Base-by-base conservation (phyloP, 2,113 vertebrate genomes). In the Forbesichthys agassizii region DNA sequence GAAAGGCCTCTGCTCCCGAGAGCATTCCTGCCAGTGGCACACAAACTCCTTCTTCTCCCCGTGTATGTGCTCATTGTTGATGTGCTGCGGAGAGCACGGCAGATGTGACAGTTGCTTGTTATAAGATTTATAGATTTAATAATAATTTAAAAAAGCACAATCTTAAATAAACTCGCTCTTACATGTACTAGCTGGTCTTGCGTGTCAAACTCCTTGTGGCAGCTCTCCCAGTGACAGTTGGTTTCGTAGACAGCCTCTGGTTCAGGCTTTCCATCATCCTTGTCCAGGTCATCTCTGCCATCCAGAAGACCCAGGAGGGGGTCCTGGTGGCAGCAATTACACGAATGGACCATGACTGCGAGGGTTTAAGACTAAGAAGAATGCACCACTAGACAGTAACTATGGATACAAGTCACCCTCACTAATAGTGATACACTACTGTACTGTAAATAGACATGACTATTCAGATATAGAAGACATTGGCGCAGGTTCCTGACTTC, bases 41-140 rank as follows among this genome's bases (percentile, higher is more conserved):
- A 99, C 98, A 18, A 98, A 99, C 88, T 99, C 98, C 89, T 99
- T 99, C 92, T 97, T 96, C 84, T 98, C 98, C 3, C 98, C 98
- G 0, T 99, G 98, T 89, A 99, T 99, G 73, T 99, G 97, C 80
- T 99, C 98, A 0, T 98, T 98, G 86, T 98, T 99, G 82, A 99
- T 99, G 87, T 99, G 98, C 97, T 99, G 86, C 27, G 77, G 60
- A 42, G 4, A 42, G 7, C 36, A 42, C 1, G 7, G 36, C 5
- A 42, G 7, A 7, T 42, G 4, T 8, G 7, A 42, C 7, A 6
- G 5, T 42, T 42, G 7, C 36, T 42, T 42, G 36, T 42, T 42
- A 42, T 42, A 6, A 7, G 36, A 42, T 42, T 42, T 68, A 11
- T 57, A 58, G n/a, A 5, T n/a, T 3, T 72, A 27, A 27, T 27